These are phyloP conservation scores for Trichechus manatus DNA, from an alignment of 2,113 vertebrate species.

Conservation along the genomic window DNA sequence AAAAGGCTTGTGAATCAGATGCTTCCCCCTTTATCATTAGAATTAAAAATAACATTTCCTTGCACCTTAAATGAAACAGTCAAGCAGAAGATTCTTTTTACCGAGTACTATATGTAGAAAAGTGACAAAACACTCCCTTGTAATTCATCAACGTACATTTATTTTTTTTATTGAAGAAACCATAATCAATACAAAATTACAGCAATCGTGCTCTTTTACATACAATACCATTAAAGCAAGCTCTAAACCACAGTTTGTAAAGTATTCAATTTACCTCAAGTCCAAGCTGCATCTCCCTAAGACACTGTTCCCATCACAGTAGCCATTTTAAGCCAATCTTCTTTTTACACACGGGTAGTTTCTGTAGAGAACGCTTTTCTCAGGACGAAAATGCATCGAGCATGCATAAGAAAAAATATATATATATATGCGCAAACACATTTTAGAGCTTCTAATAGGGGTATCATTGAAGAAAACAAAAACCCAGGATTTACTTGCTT, in stretches of 20 bases:
- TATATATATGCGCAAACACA: slow-evolving; percentile 88
- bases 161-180: slow-evolving; percentile 88
- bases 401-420: slow-evolving; percentile 89
- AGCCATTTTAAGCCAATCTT: slow-evolving; percentile 93
- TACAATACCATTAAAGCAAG: slow-evolving; percentile 89
- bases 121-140: slow-evolving; percentile 80
- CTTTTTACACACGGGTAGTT: slow-evolving; percentile 94
- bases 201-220: slow-evolving; percentile 88
- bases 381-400: slow-evolving; percentile 93
- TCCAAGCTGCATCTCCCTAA: slow-evolving; percentile 96
- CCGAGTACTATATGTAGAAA: slow-evolving; percentile 34
- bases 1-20: not conserved
- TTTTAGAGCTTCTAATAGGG: slow-evolving; percentile 84
- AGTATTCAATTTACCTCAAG: slow-evolving; percentile 95
- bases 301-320: slow-evolving; percentile 93
- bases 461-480: slow-evolving; percentile 86
- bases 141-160: slow-evolving; percentile 88
- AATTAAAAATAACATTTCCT: not conserved
- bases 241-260: slow-evolving; percentile 90
- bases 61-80: not conserved
- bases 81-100: not conserved
- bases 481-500: slow-evolving; percentile 84
- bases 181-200: slow-evolving; percentile 88
- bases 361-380: slow-evolving; percentile 95
- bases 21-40: not conserved